Evolutionary conservation across 2,888 invertebrate species (phyloP), one percentile per base, ranked within the genome.

Genomic region (Bibio marci): DNA sequence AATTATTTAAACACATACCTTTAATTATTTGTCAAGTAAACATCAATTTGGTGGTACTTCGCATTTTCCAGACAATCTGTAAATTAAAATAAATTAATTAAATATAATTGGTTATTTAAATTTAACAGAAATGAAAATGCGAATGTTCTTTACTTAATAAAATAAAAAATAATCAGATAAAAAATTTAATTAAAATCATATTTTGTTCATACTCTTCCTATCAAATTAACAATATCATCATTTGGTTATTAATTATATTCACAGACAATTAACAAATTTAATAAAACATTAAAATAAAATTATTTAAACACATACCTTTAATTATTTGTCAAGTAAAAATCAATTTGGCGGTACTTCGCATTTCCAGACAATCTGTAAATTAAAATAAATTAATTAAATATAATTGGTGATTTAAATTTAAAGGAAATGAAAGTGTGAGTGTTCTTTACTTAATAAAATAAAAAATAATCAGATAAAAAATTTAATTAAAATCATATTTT

Each of bases 401-500:
- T n/a, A n/a, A n/a, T n/a, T n/a, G n/a, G n/a, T n/a, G n/a, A n/a
- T n/a, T n/a, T n/a, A n/a, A n/a, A n/a, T n/a, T n/a, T n/a, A n/a
- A n/a, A n/a, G n/a, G n/a, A n/a, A n/a, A n/a, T n/a, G n/a, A n/a
- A n/a, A n/a, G n/a, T n/a, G n/a, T n/a, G n/a, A n/a, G 17, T 8
- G 15, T 15, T 15, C 3, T 17, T 17, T 15, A 5, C 15, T 17
- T 8, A 15, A 4, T 32, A n/a, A n/a, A n/a, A 28, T 30, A 28
- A 14, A 37, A 25, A 37, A 28, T 15, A 36, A 37, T 37, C 30
- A 30, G 18, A 37, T 27, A 28, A 36, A 25, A 26, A 8, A 36
- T n/a, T 37, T 27, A 11, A 30, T 28, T 28, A 14, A 19, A 18
- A 17, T 31, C 19, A 13, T 30, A 6, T 31, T 25, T 30, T 30